Evolutionary conservation across 1,140 invertebrate genomes (phyloP).

Genomic region (Acyrthosiphon pisum): DNA sequence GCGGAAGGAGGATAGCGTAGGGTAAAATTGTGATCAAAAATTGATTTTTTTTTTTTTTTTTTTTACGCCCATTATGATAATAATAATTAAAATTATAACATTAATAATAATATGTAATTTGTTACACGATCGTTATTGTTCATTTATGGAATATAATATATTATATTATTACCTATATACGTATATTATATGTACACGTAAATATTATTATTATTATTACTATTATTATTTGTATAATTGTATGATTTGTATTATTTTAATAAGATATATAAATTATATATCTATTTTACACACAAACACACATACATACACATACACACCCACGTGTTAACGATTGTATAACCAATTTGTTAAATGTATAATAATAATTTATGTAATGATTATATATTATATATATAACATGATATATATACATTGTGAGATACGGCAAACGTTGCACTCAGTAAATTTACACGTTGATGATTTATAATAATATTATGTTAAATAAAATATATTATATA

Average conservation of each 20-base stretch:
- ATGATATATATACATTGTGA: neutral
- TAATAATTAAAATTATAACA: neutral
- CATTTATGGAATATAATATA: slow-evolving; percentile 13
- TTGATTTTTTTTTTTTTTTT: neutral
- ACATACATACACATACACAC: neutral
- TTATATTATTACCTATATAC: neutral
- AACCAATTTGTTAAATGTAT: slow-evolving; percentile 34
- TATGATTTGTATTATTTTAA: neutral
- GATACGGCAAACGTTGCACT: slow-evolving; percentile 1
- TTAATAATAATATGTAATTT: neutral
- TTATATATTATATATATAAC: neutral
- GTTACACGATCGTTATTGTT: slow-evolving; percentile 31
- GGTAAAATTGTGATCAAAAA: neutral
- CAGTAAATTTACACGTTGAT: slow-evolving; percentile 24
- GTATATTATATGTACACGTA: neutral
- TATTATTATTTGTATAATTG: neutral
- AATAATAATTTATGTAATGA: slow-evolving; percentile 30
- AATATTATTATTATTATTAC: neutral
- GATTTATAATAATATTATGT: neutral
- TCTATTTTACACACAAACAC: neutral
- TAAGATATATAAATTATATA: neutral
- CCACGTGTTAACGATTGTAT: neutral
- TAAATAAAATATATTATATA: slow-evolving; percentile 28
- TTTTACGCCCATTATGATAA: neutral
- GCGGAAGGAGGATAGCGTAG: neutral